Conservation (phyloP, 2,888 invertebrate species). For the Mesodorylaimus sp. region DNA sequence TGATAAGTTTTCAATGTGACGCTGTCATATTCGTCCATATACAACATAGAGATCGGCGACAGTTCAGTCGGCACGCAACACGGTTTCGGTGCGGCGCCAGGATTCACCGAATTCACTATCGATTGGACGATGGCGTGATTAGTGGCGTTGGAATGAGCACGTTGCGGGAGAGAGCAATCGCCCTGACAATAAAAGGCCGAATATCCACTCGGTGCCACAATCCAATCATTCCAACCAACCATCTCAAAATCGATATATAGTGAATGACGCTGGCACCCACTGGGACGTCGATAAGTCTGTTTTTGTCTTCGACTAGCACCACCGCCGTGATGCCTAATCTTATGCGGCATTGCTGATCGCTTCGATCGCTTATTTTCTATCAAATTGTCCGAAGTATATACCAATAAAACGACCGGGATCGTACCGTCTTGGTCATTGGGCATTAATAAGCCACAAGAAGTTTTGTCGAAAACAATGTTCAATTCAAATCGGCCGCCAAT, state of each 20-base stretch:
- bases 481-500: background rate
- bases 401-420: too few species aligned
- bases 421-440: too few species aligned
- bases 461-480: too few species aligned
- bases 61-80: slow-evolving; percentile 93
- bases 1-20: slow-evolving; percentile 95
- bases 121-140: slow-evolving; percentile 98
- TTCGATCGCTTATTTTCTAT: too few species aligned
- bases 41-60: slow-evolving; percentile 82
- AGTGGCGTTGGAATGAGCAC: slow-evolving; percentile 82
- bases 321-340: too few species aligned
- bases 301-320: too few species aligned
- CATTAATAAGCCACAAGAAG: too few species aligned
- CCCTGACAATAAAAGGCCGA: slow-evolving; percentile 90
- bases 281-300: too few species aligned
- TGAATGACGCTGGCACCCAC: slow-evolving; percentile 60
- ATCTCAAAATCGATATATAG: slow-evolving; percentile 86
- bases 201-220: slow-evolving; percentile 41
- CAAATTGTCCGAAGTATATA: too few species aligned
- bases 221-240: slow-evolving; percentile 95
- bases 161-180: slow-evolving; percentile 77
- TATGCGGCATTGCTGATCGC: too few species aligned
- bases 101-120: slow-evolving; percentile 78
- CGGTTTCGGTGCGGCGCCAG: slow-evolving; percentile 71
- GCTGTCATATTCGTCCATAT: slow-evolving; percentile 77